phyloP scores from a whole-genome alignment of 2,113 vertebrate species.

The Seriola rivoliana region DNA sequence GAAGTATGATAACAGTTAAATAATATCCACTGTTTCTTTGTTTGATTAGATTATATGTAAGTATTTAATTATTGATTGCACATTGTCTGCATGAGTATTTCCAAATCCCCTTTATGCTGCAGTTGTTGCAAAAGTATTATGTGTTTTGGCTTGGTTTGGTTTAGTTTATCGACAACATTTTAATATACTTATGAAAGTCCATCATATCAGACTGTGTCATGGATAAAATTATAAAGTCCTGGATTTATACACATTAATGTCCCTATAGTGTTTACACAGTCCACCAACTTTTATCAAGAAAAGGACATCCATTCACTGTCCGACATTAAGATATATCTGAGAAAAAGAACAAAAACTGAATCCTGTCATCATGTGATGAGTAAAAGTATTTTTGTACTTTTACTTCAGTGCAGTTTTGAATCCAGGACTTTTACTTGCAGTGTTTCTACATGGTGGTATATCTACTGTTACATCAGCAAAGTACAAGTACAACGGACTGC shows the following conservation, averaged over 20 bases:
- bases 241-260: no score
- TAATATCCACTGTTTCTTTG: not conserved
- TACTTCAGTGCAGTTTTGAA: not conserved
- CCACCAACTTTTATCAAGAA: no score
- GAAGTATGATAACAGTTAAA: not conserved
- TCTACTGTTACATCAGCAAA: not conserved
- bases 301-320: no score
- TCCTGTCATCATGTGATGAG: not conserved
- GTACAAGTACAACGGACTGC: not conserved
- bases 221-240: no score
- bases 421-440: not conserved
- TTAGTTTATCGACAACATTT: no score
- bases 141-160: not conserved
- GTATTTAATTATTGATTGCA: not conserved
- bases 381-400: not conserved
- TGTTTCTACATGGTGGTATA: not conserved
- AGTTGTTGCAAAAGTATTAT: not conserved
- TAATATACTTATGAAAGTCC: no score
- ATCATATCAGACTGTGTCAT: no score
- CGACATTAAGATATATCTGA: no score
- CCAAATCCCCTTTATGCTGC: no score
- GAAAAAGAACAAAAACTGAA: not conserved
- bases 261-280: no score
- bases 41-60: not conserved
- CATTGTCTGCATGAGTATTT: no score